phyloP scores from a whole-genome alignment of 2,113 vertebrate species.

The Podocnemis expansa region DNA sequence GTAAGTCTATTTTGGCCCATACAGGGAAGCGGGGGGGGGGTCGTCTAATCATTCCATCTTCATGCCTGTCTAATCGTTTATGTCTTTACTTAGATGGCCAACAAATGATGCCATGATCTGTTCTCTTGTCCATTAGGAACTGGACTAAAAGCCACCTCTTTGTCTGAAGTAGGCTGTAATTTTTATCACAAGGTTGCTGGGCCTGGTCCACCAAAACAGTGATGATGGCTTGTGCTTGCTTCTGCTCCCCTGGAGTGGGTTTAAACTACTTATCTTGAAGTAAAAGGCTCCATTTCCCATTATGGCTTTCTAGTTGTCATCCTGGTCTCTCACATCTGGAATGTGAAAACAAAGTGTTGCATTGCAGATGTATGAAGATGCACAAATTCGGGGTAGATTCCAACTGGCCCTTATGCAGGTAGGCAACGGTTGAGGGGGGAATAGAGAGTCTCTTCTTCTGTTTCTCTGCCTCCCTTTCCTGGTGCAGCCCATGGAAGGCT shows the following conservation, averaged over 20 bases:
- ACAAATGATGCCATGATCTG: fast-evolving
- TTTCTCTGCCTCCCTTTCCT: no score
- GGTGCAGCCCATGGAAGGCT: not conserved
- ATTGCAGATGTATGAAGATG: not conserved
- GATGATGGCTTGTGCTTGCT: not conserved
- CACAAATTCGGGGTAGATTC: not conserved
- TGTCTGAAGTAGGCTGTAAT: fast-evolving
- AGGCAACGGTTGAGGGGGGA: not conserved
- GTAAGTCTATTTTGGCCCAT: not conserved
- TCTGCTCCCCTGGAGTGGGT: slow-evolving; percentile 30
- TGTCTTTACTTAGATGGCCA: not conserved
- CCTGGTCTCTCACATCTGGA: not conserved
- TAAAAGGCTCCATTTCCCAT: fast-evolving
- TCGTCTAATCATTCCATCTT: not conserved
- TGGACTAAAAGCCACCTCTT: fast-evolving
- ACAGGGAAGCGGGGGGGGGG: not conserved
- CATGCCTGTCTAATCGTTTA: not conserved
- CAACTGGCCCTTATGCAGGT: not conserved
- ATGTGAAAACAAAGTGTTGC: not conserved
- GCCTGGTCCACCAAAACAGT: not conserved
- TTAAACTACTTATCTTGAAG: slow-evolving; percentile 41
- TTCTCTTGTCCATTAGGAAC: not conserved
- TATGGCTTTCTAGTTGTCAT: not conserved
- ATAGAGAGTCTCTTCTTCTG: fast-evolving
- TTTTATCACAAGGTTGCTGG: not conserved